Evolutionary conservation across 2,113 vertebrate species (phyloP).

Genomic region (Clarias gariepinus): DNA sequence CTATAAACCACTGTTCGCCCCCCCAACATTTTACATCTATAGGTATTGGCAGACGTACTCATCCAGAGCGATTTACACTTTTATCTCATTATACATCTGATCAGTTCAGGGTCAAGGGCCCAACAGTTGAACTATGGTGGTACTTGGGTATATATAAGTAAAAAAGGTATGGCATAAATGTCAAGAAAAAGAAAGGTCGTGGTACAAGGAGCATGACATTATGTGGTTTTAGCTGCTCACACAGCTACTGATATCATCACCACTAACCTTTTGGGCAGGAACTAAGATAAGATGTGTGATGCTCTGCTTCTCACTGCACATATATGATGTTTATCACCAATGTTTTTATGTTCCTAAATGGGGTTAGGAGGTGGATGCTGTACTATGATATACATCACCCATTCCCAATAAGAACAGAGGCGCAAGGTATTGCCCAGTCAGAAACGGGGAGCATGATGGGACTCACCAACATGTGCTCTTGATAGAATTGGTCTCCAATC

Average conservation of each 20-base stretch:
- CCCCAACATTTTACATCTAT: too few relatives aligned
- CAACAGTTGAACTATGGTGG: too few relatives aligned
- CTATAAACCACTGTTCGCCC: too few relatives aligned
- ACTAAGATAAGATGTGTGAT: slow-evolving; percentile 13
- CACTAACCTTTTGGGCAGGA: background rate
- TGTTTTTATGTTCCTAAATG: background rate
- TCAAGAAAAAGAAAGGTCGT: background rate
- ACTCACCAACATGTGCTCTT: slow-evolving; percentile 73
- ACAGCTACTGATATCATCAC: slow-evolving; percentile 6
- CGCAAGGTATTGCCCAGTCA: background rate
- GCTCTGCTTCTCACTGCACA: background rate
- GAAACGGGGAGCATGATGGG: background rate
- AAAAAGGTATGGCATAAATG: background rate
- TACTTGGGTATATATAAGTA: too few relatives aligned
- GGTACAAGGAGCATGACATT: background rate
- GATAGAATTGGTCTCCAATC: slow-evolving; percentile 80
- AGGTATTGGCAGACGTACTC: too few relatives aligned
- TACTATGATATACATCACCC: background rate
- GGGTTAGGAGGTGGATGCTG: background rate
- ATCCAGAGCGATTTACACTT: too few relatives aligned
- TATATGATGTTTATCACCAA: background rate
- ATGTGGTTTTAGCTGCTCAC: background rate
- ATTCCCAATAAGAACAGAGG: background rate
- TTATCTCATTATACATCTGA: too few relatives aligned
- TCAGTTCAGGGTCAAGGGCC: too few relatives aligned